Base-by-base conservation (phyloP, 2,888 invertebrate species). In the Aelia acuminata region DNA sequence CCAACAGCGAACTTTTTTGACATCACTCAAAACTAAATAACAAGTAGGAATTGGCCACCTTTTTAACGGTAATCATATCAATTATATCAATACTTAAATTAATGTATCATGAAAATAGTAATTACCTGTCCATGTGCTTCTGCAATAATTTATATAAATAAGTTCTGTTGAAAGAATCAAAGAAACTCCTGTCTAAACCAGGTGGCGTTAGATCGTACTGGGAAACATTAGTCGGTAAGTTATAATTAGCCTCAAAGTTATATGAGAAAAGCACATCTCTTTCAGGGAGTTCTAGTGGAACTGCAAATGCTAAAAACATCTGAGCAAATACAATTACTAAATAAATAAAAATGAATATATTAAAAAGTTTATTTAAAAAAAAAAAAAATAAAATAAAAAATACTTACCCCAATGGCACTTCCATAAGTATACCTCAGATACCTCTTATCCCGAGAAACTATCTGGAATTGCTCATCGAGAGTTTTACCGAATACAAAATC, bases 201-300 rank as follows among this genome's bases (percentile, higher is more conserved):
- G 90, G 90, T 10, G 90, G 88, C 49, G 90, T 89, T n/a, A 90
- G 43, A 39, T 90, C 89, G 80, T 90, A 90, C 31, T 89, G 88
- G 57, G 89, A 88, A 70, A 92, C 89, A 87, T 91, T 91, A 80
- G 90, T 90, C 10, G 91, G 91, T n/a, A 92, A 89, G 75, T 90
- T 89, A 89, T 91, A 92, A 89, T 91, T 91, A 1, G 91, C 91
- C 89, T 92, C 92, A 85, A 91, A 91, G 89, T 91, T 91, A 90
- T 91, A 91, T 0, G 91, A 91, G 84, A 91, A 89, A n/a, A 91
- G 90, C 13, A 91, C 90, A 87, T 91, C 90, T 63, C 91, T 90
- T 47, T 91, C 90, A 5, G 91, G 90, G 22, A 91, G 89, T 43
- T 91, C 91, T 20, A 91, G 88, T 13, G 91, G 91, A 26, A 91